These are phyloP conservation scores for Diorhabda elongata DNA, from an alignment of 1,140 invertebrate genomes.

Conservation along the genomic window DNA sequence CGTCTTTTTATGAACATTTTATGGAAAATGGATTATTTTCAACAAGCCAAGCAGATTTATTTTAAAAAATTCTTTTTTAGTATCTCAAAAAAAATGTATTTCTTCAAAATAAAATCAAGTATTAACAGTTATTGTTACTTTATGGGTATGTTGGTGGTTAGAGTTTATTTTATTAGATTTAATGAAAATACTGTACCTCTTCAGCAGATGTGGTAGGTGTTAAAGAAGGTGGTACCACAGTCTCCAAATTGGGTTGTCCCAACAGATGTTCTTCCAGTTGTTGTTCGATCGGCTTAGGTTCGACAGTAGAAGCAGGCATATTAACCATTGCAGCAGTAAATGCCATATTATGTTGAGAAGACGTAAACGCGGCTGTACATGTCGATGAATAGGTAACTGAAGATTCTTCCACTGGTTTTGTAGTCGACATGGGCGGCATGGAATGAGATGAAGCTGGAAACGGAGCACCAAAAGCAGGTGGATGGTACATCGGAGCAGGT, in stretches of 20 bases:
- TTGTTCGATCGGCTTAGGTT: conserved; percentile 38
- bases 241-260: conserved; percentile 27
- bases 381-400: conserved; percentile 51
- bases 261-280: conserved; percentile 35
- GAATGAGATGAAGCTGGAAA: conserved; percentile 53
- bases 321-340: conserved; percentile 70
- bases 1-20: no score
- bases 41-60: no score
- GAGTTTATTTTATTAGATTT: no score
- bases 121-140: no score
- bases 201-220: conserved; percentile 19
- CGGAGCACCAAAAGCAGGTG: conserved; percentile 56
- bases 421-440: conserved; percentile 52
- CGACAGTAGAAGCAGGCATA: conserved; percentile 34
- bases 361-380: conserved; percentile 70
- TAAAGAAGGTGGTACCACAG: conserved; percentile 37
- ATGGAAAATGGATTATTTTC: no score
- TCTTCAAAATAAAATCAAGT: no score
- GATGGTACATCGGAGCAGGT: conserved; percentile 55
- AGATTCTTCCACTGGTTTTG: conserved; percentile 54
- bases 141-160: no score
- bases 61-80: no score
- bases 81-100: no score
- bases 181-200: conserved; percentile 9
- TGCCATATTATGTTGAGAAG: conserved; percentile 72